A percentile compares a stretch with the other conserved stretches of the same genome.
Conservation (phyloP, 30 jellyfish, hydroid and myxozoan species). For the Hydractinia echinata region DNA sequence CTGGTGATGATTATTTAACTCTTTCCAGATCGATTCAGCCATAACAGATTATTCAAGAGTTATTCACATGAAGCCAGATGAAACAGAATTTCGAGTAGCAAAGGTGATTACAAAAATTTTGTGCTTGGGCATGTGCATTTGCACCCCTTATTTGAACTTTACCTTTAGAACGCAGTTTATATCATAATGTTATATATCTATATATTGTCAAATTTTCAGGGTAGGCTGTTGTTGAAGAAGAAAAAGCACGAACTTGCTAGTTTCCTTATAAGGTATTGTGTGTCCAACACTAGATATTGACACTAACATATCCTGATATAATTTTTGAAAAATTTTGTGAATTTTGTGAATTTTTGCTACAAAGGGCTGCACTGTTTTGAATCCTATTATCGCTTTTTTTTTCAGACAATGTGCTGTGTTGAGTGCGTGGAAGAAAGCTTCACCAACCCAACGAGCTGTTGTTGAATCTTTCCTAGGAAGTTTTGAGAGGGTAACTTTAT, state of each 20-base stretch:
- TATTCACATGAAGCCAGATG: conserved; percentile 69
- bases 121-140: not conserved
- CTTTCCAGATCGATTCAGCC: conserved; percentile 51
- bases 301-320: too few species aligned
- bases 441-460: conserved; percentile 81
- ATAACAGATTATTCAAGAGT: conserved; percentile 67
- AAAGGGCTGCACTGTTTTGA: not conserved
- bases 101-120: conserved; percentile 38
- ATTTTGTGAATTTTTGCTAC: not conserved
- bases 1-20: not conserved
- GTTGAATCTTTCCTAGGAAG: conserved; percentile 57
- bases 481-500: conserved; percentile 40
- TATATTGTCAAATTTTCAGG: conserved; percentile 39
- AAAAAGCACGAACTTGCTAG: conserved; percentile 69
- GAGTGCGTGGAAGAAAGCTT: conserved; percentile 34
- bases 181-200: too few species aligned
- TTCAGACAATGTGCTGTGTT: conserved; percentile 69
- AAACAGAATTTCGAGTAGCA: conserved; percentile 57
- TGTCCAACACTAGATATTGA: too few species aligned
- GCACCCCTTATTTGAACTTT: too few species aligned
- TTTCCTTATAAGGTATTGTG: conserved; percentile 50
- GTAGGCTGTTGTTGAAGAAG: conserved; percentile 56
- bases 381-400: not conserved
- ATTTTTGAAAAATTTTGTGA: too few species aligned
- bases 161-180: too few species aligned